phyloP scores from a whole-genome alignment of 2,113 vertebrate species.

The Datnioides undecimradiatus region DNA sequence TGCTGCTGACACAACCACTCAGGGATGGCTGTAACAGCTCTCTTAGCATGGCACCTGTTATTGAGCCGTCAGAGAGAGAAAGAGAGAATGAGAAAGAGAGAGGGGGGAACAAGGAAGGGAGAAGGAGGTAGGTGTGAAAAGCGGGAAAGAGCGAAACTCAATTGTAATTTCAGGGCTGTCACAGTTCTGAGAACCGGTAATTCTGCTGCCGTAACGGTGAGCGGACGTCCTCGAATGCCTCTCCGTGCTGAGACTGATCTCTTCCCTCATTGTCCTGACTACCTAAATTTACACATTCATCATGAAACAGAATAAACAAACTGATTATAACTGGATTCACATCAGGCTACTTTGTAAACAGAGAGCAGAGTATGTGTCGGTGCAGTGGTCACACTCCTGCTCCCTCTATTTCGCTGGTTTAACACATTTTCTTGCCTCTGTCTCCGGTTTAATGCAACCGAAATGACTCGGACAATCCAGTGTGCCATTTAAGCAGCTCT shows the following conservation, averaged over 20 bases:
- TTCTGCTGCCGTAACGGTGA: conserved; percentile 84
- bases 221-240: conserved; percentile 67
- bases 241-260: conserved; percentile 45
- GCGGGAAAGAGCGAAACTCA: conserved; percentile 82
- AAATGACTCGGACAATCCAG: conserved; percentile 38
- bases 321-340: conserved; percentile 49
- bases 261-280: conserved; percentile 27
- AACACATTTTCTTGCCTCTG: conserved; percentile 27
- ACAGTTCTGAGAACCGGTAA: conserved; percentile 85
- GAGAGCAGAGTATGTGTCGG: conserved; percentile 5
- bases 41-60: conserved; percentile 89
- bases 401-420: conserved; percentile 13
- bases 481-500: conserved; percentile 12
- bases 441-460: conserved; percentile 37
- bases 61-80: conserved; percentile 81
- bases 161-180: conserved; percentile 90
- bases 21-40: conserved; percentile 85
- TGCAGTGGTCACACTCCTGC: conserved; percentile 14
- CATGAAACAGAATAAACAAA: conserved; percentile 40
- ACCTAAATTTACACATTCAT: conserved; percentile 39
- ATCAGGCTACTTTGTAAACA: conserved; percentile 55
- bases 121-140: conserved; percentile 43
- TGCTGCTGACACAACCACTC: conserved; percentile 88
- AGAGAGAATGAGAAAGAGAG: conserved; percentile 64
- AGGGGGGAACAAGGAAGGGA: conserved; percentile 27